Evolutionary conservation across 2,888 invertebrate genomes (phyloP), one percentile per base, ranked within the genome.

Genomic region (Thymelicus sylvestris): DNA sequence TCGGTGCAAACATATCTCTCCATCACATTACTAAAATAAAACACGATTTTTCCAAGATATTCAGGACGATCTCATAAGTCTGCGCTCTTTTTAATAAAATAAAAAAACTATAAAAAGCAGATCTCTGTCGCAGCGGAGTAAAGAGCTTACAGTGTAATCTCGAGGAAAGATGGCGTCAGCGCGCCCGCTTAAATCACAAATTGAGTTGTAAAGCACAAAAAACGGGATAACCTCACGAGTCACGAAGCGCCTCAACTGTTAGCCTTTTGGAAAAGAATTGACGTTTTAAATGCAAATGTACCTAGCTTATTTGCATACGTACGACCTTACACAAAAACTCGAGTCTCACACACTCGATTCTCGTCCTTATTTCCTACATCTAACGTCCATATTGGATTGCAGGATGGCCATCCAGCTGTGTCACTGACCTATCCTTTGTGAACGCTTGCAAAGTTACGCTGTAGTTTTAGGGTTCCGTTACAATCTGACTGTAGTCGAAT

Each of bases 271-370:
- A 44, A 66, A 71, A 67, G 67, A 67, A 69, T 72, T 44, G 71
- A 71, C 48, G 61, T 63, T 78, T 77, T 76, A 71, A 76, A 78
- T 79, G 75, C 67, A 77, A 77, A 79, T 75, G 66, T 66, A 31
- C n/a, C 52, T 65, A 39, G 10, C 59, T 68, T 64, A 77, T 77
- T 75, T 75, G 61, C 74, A 78, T 77, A 72, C 67, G 67, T 67
- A 70, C 66, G 64, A 59, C 57, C 64, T 63, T 47, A 70, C 48
- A 72, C 67, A 71, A 67, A 73, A 60, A 72, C 10, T 6, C 7
- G 3, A 6, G 12, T 12, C 0, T 47, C 10, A 12, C 39, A 13
- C 7, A 44, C 13, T 55, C 50, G 60, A 61, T 69, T 71, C 55
- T 64, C 24, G 38, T 44, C 7, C n/a, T 38, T 68, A 57, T 68